Evolutionary conservation across 2,888 invertebrate genomes (phyloP).

Genomic region (Patella caerulea): DNA sequence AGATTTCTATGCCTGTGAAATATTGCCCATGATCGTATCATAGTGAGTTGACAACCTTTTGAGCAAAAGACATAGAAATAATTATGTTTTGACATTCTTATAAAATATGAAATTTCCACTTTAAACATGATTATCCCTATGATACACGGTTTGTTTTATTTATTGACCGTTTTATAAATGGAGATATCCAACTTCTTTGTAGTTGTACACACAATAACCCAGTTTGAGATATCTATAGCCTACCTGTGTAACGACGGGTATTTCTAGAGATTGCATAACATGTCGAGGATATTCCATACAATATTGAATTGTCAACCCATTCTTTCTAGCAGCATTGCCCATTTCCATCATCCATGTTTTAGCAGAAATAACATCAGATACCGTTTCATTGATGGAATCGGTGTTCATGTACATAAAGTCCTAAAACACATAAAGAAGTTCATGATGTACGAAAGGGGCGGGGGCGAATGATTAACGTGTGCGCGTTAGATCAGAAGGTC

Average conservation of each 20-base stretch:
- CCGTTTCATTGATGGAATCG: constrained; percentile 46
- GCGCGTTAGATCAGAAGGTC: too few relatives aligned
- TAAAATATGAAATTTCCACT: too few relatives aligned
- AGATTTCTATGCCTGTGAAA: too few relatives aligned
- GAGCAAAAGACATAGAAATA: too few relatives aligned
- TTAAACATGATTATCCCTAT: too few relatives aligned
- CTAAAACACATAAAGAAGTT: constrained; percentile 31
- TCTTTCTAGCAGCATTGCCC: constrained; percentile 56
- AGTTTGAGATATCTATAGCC: not conserved
- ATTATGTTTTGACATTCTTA: too few relatives aligned
- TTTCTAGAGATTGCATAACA: constrained; percentile 53
- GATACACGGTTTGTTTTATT: too few relatives aligned
- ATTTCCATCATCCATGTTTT: constrained; percentile 59
- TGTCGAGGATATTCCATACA: constrained; percentile 63
- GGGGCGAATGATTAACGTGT: not conserved
- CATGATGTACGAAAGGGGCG: not conserved
- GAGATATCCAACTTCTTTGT: too few relatives aligned
- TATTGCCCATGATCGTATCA: too few relatives aligned
- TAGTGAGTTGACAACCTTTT: too few relatives aligned
- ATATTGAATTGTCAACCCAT: constrained; percentile 61
- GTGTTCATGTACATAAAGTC: constrained; percentile 65
- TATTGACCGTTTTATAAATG: too few relatives aligned
- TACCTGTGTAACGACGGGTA: constrained; percentile 63
- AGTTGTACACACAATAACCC: too few relatives aligned
- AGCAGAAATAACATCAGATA: constrained; percentile 49